Evolutionary conservation across 2,888 invertebrate species (phyloP).

Genomic region (Nipponacmea schrenckii): DNA sequence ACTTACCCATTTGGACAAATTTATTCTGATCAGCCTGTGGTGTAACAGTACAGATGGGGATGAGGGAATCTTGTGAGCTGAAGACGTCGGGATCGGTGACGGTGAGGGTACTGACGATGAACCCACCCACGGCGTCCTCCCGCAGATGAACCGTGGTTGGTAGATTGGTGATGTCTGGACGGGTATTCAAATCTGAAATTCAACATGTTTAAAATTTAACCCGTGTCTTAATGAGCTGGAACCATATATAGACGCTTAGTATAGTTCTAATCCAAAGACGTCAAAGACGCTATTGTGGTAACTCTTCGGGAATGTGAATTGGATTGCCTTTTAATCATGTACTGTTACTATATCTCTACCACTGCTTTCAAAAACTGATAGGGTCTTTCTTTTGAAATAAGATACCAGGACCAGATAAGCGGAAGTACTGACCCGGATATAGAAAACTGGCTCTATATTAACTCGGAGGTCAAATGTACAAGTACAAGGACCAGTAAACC

Average conservation of each 20-base stretch:
- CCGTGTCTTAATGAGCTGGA: no score
- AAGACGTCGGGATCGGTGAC: conserved; percentile 3
- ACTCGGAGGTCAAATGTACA: no score
- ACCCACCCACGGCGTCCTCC: conserved; percentile 11
- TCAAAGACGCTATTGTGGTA: background rate
- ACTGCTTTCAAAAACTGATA: no score
- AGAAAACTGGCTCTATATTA: no score
- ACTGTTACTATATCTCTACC: no score
- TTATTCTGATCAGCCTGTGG: conserved; percentile 9
- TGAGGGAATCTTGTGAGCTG: background rate
- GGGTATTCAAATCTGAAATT: conserved; percentile 15
- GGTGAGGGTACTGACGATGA: background rate
- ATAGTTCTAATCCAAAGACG: background rate
- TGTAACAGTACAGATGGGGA: background rate
- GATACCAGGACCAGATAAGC: no score
- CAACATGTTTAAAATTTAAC: background rate
- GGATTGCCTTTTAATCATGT: no score
- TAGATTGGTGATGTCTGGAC: conserved; percentile 9
- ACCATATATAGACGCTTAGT: background rate
- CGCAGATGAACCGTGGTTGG: conserved; percentile 7
- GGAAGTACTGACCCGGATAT: conserved; percentile 26
- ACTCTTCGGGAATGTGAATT: no score
- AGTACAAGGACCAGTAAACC: no score
- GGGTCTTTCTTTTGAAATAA: no score
- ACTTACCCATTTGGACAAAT: background rate